Conservation (phyloP, 2,888 invertebrate species). For the Euplagia quadripunctaria region DNA sequence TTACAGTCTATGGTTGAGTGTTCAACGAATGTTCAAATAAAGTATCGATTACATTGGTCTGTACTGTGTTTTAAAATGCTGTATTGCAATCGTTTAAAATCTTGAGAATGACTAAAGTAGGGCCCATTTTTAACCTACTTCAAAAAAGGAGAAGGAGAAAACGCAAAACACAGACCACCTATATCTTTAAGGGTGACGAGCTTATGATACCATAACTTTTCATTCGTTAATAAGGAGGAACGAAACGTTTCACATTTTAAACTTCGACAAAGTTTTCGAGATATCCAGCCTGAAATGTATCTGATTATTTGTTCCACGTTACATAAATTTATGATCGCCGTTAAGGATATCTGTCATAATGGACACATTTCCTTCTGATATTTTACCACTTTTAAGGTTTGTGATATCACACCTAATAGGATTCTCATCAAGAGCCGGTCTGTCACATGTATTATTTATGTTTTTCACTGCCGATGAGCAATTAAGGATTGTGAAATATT, state of each 20-base stretch:
- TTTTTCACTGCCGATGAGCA: slow-evolving; percentile 22
- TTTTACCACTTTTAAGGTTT: slow-evolving; percentile 12
- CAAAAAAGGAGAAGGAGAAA: slow-evolving; percentile 22
- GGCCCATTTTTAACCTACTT: slow-evolving; percentile 5
- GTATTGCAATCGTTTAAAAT: slow-evolving; percentile 13
- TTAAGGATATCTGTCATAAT: slow-evolving; percentile 1
- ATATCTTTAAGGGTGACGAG: slow-evolving; percentile 21
- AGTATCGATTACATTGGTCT: slow-evolving; percentile 13
- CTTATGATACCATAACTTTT: slow-evolving; percentile 35
- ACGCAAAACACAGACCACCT: slow-evolving; percentile 29
- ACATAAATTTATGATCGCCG: slow-evolving; percentile 3
- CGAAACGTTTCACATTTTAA: slow-evolving; percentile 33
- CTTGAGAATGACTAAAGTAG: slow-evolving; percentile 10
- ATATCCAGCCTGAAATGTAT: slow-evolving; percentile 30
- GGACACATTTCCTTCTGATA: slow-evolving; percentile 13
- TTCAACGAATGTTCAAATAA: slow-evolving; percentile 14
- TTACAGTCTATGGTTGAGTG: neutral
- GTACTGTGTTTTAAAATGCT: slow-evolving; percentile 17
- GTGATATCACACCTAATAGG: neutral
- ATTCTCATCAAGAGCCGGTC: slow-evolving; percentile 7
- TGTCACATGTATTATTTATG: slow-evolving; percentile 15
- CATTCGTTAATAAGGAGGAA: slow-evolving; percentile 17
- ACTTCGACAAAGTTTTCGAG: slow-evolving; percentile 22
- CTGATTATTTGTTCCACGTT: slow-evolving; percentile 14
- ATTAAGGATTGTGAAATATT: slow-evolving; percentile 24